Base-by-base conservation (phyloP, 2,888 invertebrate genomes). In the Ectemnius cavifrons region DNA sequence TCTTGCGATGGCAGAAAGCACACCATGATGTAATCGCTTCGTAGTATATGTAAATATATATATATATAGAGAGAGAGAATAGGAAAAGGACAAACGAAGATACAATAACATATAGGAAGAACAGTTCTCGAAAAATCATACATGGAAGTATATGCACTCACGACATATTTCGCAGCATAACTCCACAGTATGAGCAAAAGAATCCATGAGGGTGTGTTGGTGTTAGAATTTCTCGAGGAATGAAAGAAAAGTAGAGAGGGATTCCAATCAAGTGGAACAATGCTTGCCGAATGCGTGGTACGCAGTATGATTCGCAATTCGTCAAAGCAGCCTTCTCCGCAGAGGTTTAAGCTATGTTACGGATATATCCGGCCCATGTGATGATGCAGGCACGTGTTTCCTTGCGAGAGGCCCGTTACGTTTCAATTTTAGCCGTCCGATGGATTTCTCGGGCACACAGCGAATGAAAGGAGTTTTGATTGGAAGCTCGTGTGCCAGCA, bases 191-290 rank as follows among this genome's bases (percentile, higher is more conserved):
- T 1, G 3, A 23, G 23, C 3, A 3, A 23, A 23, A 3, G 23
- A 23, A 23, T 23, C 2, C 23, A 2, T 23, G 23, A 23, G 23
- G 23, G 23, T 23, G 23, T 3, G 23, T 23, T 23, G 3, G 2
- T 23, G 23, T 3, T 23, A 37, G 37, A 37, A 37, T 37, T 1
- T 3, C 8, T 37, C 8, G 37, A 37, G 37, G 1, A 37, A 37
- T 37, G 37, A 8, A 6, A 11, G 8, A 65, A 65, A 70, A 78
- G 71, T 68, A 68, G 78, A 67, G 57, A 45, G 20, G 84, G 78
- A 83, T 86, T 85, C 79, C 85, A 86, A 86, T 86, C 85, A 85
- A 79, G 73, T 78, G 63, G 75, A 80, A 86, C 86, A 85, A 84
- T 85, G 64, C 69, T 14, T 28, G 67, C 45, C 46, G 59, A 67